Evolutionary conservation across 2,797 vertebrate species (phyloP), one percentile per base, ranked within the genome.

Genomic region (Gambelia wislizenii): DNA sequence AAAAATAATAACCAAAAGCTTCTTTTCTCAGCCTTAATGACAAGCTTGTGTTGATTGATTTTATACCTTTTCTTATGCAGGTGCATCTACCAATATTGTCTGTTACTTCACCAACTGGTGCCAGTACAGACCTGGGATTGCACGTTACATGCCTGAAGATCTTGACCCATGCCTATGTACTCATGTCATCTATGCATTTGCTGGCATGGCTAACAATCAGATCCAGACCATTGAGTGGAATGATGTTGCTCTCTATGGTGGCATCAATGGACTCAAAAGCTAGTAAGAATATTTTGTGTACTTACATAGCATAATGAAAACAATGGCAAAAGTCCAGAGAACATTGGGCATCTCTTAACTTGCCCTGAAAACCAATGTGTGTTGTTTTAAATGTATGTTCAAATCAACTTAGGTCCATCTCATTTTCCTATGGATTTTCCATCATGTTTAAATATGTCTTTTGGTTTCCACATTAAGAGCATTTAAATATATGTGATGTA

Each of bases 121-220:
- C 54, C 87, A 88, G 54, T 88, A 88, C 56, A 88, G 87, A 88
- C 87, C 87, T 76, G 87, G 87, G 39, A 20, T 5, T 59, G 97
- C 87, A 8, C 95, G 86, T 52, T 98, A 98, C 91, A 96, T 96
- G 8, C 64, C 97, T 0, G 94, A 97, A 5, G 96, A 98, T 90
- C 91, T 98, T 2, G 97, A 98, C 91, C 97, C 98, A 1, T 98
- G 97, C 93, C 95, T 98, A 69, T 98, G 98, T 95, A 97, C 96
- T n/a, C 97, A 97, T 18, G 91, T 97, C 33, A 94, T 98, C 93
- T 97, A 97, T 6, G 2, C 93, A 20, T 91, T 97, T 87, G 95
- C 97, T 80, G 96, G 96, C 85, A 98, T 97, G 94, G 96, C 94
- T 94, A 93, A 94, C 92, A 97, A 97, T 95, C 94, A 98, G 92